Evolutionary conservation across 2,888 invertebrate species (phyloP).

Genomic region (Thelaira solivaga): DNA sequence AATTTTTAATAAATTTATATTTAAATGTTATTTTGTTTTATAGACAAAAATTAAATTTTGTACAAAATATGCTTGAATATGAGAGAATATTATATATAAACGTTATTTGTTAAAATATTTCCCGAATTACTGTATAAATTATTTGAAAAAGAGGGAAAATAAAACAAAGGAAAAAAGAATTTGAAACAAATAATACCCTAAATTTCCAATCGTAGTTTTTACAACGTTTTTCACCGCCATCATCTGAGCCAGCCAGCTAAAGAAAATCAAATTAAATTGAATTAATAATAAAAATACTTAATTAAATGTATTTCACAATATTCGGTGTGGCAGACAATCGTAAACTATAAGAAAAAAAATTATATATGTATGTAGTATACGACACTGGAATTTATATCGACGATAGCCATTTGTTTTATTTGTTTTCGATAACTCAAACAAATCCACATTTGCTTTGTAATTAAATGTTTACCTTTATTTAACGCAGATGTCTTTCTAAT

Average conservation of each 20-base stretch:
- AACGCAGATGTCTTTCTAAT: slow-evolving; percentile 14
- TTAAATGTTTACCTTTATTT: slow-evolving; percentile 27
- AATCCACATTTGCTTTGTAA: slow-evolving; percentile 55
- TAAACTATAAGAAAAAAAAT: slow-evolving; percentile 26
- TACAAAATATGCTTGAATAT: slow-evolving; percentile 62
- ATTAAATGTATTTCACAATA: slow-evolving; percentile 11
- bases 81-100: slow-evolving; percentile 24
- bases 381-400: slow-evolving; percentile 5
- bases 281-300: slow-evolving; percentile 44
- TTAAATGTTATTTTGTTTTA: slow-evolving; percentile 15
- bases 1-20: background rate
- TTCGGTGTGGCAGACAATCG: slow-evolving; percentile 12
- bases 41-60: slow-evolving; percentile 48
- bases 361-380: too few relatives aligned
- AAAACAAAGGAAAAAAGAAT: slow-evolving; percentile 45
- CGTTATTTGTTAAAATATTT: slow-evolving; percentile 47
- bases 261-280: slow-evolving; percentile 58
- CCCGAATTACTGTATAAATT: slow-evolving; percentile 18
- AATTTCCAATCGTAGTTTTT: slow-evolving; percentile 80
- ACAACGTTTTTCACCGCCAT: slow-evolving; percentile 73
- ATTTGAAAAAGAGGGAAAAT: slow-evolving; percentile 7
- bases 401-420: background rate
- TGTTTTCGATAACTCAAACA: slow-evolving; percentile 25
- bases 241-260: slow-evolving; percentile 76
- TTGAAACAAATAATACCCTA: slow-evolving; percentile 77